Base-by-base conservation (phyloP, 2,797 vertebrate genomes). In the Falco naumanni region DNA sequence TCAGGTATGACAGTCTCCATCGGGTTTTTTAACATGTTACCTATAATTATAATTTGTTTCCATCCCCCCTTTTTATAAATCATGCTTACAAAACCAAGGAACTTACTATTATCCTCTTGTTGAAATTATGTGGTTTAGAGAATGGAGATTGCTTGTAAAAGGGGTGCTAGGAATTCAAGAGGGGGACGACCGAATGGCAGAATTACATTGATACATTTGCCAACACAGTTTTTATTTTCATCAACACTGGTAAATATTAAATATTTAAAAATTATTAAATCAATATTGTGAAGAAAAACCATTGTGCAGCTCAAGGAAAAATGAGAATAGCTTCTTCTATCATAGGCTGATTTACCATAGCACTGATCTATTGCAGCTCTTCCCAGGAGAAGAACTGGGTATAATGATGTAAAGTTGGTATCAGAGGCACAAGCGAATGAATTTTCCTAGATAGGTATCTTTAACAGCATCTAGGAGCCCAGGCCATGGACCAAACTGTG, bases 161-260 rank as follows among this genome's bases (percentile, higher is more conserved):
- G 7, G 6, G 14, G 13, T 15, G 15, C 26, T 71, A 45, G 22
- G 34, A 83, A 72, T 87, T 59, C 1, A 2, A 66, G n/a, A 76
- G 21, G 63, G 29, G 21, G 20, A 45, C 0, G 0, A 60, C 12
- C 1, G 4, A 93, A 82, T 60, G 37, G 63, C 39, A 77, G 56
- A 93, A 47, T 41, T 8, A 61, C 26, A 34, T 13, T 8, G 7
- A 39, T 64, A 29, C 33, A 11, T 87, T 84, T 87, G 26, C 50
- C 74, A 80, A 12, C 0, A 10, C 24, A 69, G n/a, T 24, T 76
- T 83, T 76, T 76, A 56, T 50, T 85, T 89, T 28, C 34, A 53
- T 15, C 3, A 4, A 28, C 48, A 75, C 43, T 70, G 74, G 39
- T 66, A 43, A 79, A 64, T n/a, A 77, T 45, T 5, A 84, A 80